Conservation (phyloP, 2,888 invertebrate genomes). For the Drosophila fungiperda region DNA sequence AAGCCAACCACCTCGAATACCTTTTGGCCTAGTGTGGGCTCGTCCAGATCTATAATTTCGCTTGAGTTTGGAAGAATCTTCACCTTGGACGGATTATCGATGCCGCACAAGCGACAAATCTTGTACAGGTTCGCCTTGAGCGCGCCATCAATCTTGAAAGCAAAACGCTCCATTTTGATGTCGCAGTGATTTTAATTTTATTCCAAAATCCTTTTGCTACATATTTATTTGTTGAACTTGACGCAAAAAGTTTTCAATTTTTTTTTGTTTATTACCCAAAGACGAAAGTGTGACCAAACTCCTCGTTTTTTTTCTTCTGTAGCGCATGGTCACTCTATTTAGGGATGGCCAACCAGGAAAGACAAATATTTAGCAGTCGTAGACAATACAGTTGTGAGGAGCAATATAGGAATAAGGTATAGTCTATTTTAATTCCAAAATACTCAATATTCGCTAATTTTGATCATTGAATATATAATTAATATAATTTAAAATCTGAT, state of each 20-base stretch:
- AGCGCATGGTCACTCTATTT: conserved; percentile 19
- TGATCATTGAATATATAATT: not conserved
- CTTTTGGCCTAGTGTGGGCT: conserved; percentile 82
- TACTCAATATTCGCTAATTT: not conserved
- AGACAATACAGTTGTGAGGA: conserved; percentile 1
- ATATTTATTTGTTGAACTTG: conserved; percentile 46
- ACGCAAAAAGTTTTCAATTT: conserved; percentile 25
- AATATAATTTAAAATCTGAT: not conserved
- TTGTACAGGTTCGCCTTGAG: conserved; percentile 83
- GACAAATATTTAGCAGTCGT: not conserved
- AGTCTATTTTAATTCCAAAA: not conserved
- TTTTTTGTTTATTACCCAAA: conserved; percentile 68
- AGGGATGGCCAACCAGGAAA: conserved; percentile 27
- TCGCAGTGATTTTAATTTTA: conserved; percentile 1
- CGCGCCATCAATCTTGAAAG: conserved; percentile 84
- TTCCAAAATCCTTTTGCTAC: conserved; percentile 28
- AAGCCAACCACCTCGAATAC: conserved; percentile 81
- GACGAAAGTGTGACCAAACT: conserved; percentile 37
- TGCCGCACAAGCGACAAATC: conserved; percentile 85
- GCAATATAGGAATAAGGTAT: not conserved
- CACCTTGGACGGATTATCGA: conserved; percentile 83
- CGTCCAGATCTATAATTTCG: conserved; percentile 75
- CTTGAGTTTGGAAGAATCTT: conserved; percentile 67
- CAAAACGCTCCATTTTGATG: conserved; percentile 82
- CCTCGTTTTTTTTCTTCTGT: not conserved